These are phyloP conservation scores for Bursaphelenchus mucronatus DNA, from an alignment of 1,140 invertebrate genomes.

Conservation along the genomic window DNA sequence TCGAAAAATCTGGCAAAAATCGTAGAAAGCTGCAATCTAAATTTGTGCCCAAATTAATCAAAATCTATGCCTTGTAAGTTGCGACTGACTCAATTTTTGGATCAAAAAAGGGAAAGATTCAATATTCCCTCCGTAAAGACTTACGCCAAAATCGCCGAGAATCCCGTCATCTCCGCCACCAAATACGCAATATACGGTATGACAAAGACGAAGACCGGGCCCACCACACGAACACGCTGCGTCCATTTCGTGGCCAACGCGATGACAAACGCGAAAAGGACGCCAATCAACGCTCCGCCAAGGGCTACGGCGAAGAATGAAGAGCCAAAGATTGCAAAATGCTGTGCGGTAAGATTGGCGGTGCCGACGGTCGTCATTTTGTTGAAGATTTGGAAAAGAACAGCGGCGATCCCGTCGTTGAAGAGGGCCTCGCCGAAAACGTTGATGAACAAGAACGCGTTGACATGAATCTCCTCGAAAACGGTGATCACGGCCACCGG, in stretches of 20 bases:
- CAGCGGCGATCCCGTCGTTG: slow-evolving; percentile 76
- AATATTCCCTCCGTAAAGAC: slow-evolving; percentile 9
- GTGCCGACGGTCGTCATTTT: slow-evolving; percentile 18
- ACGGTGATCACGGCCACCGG: slow-evolving; percentile 75
- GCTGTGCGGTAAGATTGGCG: neutral
- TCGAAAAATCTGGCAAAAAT: no score
- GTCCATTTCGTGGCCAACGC: slow-evolving; percentile 65
- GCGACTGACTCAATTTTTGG: no score
- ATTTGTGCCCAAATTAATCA: no score
- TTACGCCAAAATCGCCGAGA: slow-evolving; percentile 48
- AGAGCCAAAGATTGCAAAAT: slow-evolving; percentile 8
- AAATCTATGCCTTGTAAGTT: no score
- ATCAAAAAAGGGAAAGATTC: no score
- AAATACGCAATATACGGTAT: slow-evolving; percentile 44
- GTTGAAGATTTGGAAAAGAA: slow-evolving; percentile 27
- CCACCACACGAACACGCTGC: slow-evolving; percentile 25
- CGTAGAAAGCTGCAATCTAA: no score
- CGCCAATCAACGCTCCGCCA: slow-evolving; percentile 84
- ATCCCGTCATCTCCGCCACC: slow-evolving; percentile 46
- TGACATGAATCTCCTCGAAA: slow-evolving; percentile 41
- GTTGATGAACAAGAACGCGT: slow-evolving; percentile 95
- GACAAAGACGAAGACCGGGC: slow-evolving; percentile 40
- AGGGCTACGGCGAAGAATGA: slow-evolving; percentile 70
- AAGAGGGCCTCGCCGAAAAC: slow-evolving; percentile 95
- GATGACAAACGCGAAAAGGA: slow-evolving; percentile 88